A percentile compares a stretch with the other conserved stretches of the same genome.
Evolutionary conservation across 2,113 vertebrate genomes (phyloP).

Genomic region (Synchiropus splendidus): DNA sequence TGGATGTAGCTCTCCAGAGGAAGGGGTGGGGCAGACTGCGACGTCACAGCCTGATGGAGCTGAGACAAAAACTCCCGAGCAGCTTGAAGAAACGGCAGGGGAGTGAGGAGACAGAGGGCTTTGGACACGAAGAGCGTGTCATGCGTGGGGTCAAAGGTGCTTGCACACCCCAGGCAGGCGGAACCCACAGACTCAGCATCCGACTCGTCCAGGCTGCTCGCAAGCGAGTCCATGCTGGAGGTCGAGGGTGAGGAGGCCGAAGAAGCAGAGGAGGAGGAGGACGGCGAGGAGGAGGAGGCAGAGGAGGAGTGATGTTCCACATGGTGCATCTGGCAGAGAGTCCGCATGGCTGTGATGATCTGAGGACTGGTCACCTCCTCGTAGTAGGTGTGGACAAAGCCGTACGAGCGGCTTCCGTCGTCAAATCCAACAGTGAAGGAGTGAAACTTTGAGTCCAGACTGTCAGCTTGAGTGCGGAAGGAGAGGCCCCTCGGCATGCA

Average conservation of each 20-base stretch:
- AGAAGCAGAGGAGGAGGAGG: constrained; percentile 42
- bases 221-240: constrained; percentile 91
- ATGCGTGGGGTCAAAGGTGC: constrained; percentile 76
- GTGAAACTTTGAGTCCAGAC: constrained; percentile 80
- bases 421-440: constrained; percentile 86
- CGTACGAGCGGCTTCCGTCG: constrained; percentile 85
- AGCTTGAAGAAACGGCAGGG: constrained; percentile 92
- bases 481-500: constrained; percentile 96
- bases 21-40: constrained; percentile 80
- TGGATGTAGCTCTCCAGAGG: constrained; percentile 96
- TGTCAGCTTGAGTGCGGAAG: constrained; percentile 83
- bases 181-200: constrained; percentile 67
- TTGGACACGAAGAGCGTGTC: constrained; percentile 93
- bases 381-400: constrained; percentile 91
- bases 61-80: constrained; percentile 87
- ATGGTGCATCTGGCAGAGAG: constrained; percentile 91
- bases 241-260: constrained; percentile 81
- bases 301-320: constrained; percentile 75
- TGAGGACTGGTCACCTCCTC: constrained; percentile 89
- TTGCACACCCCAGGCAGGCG: constrained; percentile 70
- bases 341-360: constrained; percentile 93
- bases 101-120: constrained; percentile 88
- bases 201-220: constrained; percentile 80
- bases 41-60: constrained; percentile 81
- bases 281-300: constrained; percentile 53